Evolutionary conservation across 1,140 invertebrate genomes (phyloP).

Genomic region (Cydia splendana): DNA sequence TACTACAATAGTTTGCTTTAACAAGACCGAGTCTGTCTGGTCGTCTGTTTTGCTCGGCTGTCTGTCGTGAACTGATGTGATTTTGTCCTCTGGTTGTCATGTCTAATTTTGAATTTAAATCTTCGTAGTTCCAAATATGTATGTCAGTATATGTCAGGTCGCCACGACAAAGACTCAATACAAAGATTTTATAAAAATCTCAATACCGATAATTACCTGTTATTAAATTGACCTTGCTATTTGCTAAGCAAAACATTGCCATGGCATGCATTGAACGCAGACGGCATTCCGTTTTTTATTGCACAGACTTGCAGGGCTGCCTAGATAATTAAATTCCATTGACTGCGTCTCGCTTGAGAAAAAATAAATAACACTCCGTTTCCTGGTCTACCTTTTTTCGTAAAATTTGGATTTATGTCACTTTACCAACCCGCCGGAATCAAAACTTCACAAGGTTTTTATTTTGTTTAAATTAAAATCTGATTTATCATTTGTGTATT

Average conservation of each 20-base stretch:
- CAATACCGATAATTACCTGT: neutral
- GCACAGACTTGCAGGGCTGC: conserved; percentile 11
- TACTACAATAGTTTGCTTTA: no score
- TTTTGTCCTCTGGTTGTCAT: no score
- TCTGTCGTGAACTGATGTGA: no score
- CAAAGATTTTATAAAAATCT: neutral
- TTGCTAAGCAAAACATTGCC: conserved; percentile 13
- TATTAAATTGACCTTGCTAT: neutral
- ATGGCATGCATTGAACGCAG: conserved; percentile 8
- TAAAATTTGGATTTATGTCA: neutral
- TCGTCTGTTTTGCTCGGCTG: no score
- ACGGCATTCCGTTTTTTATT: conserved; percentile 26
- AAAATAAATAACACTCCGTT: conserved; percentile 21
- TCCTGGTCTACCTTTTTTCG: conserved; percentile 10
- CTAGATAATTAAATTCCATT: conserved; percentile 31
- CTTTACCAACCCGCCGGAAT: neutral
- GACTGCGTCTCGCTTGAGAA: conserved; percentile 1
- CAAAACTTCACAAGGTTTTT: neutral
- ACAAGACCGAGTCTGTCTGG: no score
- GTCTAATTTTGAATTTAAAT: no score
- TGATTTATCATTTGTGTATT: neutral
- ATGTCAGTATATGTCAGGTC: no score
- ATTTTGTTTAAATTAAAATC: neutral
- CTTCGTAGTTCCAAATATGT: no score
- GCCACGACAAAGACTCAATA: no score